Conservation (phyloP, 2,888 invertebrate genomes). For the Zygaena filipendulae region DNA sequence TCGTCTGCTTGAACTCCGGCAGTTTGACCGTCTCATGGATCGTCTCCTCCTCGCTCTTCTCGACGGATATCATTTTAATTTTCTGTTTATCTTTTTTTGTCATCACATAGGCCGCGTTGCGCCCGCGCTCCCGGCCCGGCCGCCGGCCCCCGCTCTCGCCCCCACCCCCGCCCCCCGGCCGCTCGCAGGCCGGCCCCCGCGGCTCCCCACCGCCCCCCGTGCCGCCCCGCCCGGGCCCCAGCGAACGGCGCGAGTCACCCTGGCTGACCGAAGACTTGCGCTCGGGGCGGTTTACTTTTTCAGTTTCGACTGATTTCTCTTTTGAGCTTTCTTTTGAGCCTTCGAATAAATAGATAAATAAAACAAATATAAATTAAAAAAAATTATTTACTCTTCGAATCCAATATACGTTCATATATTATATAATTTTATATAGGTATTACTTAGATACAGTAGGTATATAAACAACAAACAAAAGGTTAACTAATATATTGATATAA, state of each 20-base stretch:
- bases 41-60: conserved; percentile 4
- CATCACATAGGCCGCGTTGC: conserved; percentile 15
- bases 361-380: conserved; percentile 26
- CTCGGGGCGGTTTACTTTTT: conserved; percentile 1
- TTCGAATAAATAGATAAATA: conserved; percentile 31
- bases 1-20: conserved; percentile 5
- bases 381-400: conserved; percentile 14
- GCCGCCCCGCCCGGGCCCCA: conserved; percentile 4
- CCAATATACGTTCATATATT: conserved; percentile 9
- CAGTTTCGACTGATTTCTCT: too few relatives aligned
- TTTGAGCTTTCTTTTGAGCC: conserved; percentile 18
- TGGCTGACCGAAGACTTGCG: too few relatives aligned
- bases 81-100: conserved; percentile 15
- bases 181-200: background rate
- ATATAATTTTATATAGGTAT: too few relatives aligned
- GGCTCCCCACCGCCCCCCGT: conserved; percentile 6
- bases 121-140: conserved; percentile 32
- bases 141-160: too few relatives aligned
- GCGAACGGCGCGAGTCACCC: conserved; percentile 6
- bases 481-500: too few relatives aligned
- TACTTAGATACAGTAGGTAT: too few relatives aligned
- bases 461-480: too few relatives aligned
- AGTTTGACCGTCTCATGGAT: conserved; percentile 4
- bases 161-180: conserved; percentile 13
- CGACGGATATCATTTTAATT: conserved; percentile 11